phyloP scores from a whole-genome alignment of 2,113 vertebrate species.

The Cervus canadensis region DNA sequence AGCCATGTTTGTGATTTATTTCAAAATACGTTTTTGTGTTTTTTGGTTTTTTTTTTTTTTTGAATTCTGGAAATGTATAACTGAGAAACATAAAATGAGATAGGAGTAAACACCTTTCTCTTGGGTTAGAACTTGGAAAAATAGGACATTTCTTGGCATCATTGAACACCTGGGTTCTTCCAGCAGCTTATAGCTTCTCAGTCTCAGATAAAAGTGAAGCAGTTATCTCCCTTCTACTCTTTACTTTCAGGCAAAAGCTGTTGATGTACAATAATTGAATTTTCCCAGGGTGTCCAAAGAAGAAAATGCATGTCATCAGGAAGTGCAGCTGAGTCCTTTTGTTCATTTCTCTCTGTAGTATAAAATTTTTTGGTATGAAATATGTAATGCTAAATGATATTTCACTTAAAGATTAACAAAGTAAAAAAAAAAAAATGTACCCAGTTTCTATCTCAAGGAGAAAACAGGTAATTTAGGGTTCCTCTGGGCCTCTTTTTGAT shows the following conservation, averaged over 20 bases:
- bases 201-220: neutral
- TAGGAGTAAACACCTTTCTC: neutral
- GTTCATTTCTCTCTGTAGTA: constrained; percentile 19
- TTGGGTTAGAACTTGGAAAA: neutral
- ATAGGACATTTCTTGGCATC: neutral
- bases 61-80: neutral
- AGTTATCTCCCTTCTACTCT: constrained; percentile 31
- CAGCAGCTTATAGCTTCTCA: neutral
- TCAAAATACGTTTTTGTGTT: neutral
- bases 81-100: neutral
- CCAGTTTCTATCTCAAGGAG: neutral
- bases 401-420: neutral
- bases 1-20: neutral
- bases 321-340: neutral
- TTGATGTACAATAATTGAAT: constrained; percentile 43
- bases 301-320: neutral
- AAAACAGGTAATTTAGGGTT: neutral
- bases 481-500: neutral
- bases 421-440: neutral
- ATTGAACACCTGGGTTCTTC: constrained; percentile 22
- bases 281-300: constrained; percentile 36
- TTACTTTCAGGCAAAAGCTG: constrained; percentile 42
- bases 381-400: neutral
- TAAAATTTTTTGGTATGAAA: neutral
- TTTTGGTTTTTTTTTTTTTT: neutral